A percentile compares a stretch with the other conserved stretches of the same genome.
These are phyloP conservation scores for Macaria liturata DNA, from an alignment of 2,888 invertebrate species.

Conservation along the genomic window DNA sequence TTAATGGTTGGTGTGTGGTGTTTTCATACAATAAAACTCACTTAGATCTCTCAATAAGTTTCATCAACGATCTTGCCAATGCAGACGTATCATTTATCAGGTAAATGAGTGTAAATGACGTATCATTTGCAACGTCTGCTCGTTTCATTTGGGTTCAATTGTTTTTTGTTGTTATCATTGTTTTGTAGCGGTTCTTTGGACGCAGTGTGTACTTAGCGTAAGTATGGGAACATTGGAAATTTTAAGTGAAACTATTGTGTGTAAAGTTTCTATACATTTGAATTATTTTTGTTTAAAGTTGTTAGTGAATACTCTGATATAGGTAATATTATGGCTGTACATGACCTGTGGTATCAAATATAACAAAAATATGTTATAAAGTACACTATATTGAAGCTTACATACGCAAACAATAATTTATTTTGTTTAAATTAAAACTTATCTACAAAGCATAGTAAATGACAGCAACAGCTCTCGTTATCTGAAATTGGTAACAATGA, in stretches of 20 bases:
- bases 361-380: too few relatives aligned
- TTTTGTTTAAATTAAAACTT: too few relatives aligned
- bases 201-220: neutral
- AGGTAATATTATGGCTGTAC: neutral
- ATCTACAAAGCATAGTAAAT: too few relatives aligned
- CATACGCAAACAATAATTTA: too few relatives aligned
- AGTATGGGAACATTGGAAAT: neutral
- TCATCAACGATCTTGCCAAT: conserved; percentile 6
- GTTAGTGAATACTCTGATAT: neutral
- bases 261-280: neutral
- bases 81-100: conserved; percentile 17
- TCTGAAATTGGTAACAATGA: too few relatives aligned
- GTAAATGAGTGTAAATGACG: conserved; percentile 18
- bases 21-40: too few relatives aligned
- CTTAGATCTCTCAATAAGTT: too few relatives aligned
- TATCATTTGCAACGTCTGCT: conserved; percentile 13
- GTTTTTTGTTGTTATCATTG: conserved; percentile 3
- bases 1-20: too few relatives aligned
- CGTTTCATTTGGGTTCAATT: conserved; percentile 10
- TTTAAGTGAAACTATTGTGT: neutral
- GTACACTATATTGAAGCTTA: too few relatives aligned
- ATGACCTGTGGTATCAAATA: neutral
- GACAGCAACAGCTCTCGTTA: too few relatives aligned
- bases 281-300: neutral
- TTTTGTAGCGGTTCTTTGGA: neutral